These are phyloP conservation scores for Nephrocerus scutellatus DNA, from an alignment of 2,888 invertebrate species.

Conservation along the genomic window DNA sequence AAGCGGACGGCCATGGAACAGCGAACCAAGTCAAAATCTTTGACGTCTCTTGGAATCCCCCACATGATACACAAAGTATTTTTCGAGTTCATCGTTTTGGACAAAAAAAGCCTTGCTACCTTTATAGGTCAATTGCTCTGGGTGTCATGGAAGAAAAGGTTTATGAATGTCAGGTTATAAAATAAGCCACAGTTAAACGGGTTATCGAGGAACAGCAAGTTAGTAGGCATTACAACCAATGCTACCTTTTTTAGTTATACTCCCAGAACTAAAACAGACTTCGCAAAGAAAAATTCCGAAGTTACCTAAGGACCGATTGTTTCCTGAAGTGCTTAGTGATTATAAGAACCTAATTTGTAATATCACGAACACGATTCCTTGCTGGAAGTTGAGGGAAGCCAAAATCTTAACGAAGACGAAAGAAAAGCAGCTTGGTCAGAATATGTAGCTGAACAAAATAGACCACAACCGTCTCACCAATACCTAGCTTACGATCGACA, in stretches of 20 bases:
- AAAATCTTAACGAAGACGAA: slow-evolving; percentile 85
- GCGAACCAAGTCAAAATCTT: slow-evolving; percentile 94
- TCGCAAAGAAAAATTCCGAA: slow-evolving; percentile 56
- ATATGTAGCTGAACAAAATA: slow-evolving; percentile 77
- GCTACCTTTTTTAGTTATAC: slow-evolving; percentile 82
- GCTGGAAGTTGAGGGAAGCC: slow-evolving; percentile 75
- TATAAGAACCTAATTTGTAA: slow-evolving; percentile 57
- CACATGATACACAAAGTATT: slow-evolving; percentile 93
- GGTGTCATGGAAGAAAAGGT: slow-evolving; percentile 98
- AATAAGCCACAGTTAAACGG: slow-evolving; percentile 83
- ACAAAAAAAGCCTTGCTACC: slow-evolving; percentile 89
- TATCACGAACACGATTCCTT: slow-evolving; percentile 93
- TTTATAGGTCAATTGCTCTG: slow-evolving; percentile 85
- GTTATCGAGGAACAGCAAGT: slow-evolving; percentile 96
- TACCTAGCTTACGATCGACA: slow-evolving; percentile 21
- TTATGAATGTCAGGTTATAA: slow-evolving; percentile 90
- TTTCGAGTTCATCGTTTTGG: slow-evolving; percentile 94
- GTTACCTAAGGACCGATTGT: slow-evolving; percentile 73
- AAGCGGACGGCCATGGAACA: slow-evolving; percentile 89
- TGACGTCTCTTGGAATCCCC: slow-evolving; percentile 97
- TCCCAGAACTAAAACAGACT: slow-evolving; percentile 62
- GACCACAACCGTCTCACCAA: slow-evolving; percentile 24
- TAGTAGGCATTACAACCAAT: slow-evolving; percentile 83
- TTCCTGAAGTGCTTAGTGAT: slow-evolving; percentile 72
- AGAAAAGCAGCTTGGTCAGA: slow-evolving; percentile 92